Evolutionary conservation across 2,113 vertebrate species (phyloP), one percentile per base, ranked within the genome.

Genomic region (Poecilia latipinna): DNA sequence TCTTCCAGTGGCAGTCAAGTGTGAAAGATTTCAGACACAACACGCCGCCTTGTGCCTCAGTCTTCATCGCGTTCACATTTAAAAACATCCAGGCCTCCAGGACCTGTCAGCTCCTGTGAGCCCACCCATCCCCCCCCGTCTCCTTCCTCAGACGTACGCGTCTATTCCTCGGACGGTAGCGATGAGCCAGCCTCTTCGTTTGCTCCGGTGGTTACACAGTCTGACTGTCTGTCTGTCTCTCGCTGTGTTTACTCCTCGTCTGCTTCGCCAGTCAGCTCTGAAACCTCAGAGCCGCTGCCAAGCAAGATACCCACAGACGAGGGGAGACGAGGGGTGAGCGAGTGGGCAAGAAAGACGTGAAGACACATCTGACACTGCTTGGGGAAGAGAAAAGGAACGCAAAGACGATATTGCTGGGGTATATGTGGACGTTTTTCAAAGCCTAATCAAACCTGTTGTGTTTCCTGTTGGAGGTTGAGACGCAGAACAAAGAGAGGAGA

Each of bases 211-310:
- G 81, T 88, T 76, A 66, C 70, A 12, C 80, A 60, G 86, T 83
- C 83, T 82, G 78, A 60, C 74, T 77, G 74, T 1, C 81, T 83
- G 78, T 81, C 75, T 78, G 86, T 82, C 87, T 87, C 74, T 57
- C 77, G 75, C 82, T 76, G 81, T 90, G 84, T 92, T 88, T 87
- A 82, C 90, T 86, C 74, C 76, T 82, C 78, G 78, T 87, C 72
- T 87, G 73, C 77, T 83, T 69, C 74, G 75, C 62, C 79, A 87
- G 70, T 79, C 79, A 83, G 73, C 70, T 79, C 78, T 68, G 61
- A 87, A 89, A 70, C 78, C 72, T 73, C 70, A 75, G 77, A 71
- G 78, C 70, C 42, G 73, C 80, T 91, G 88, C 90, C 88, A 87
- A 65, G 70, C 37, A 32, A 70, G 84, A 80, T 83, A 77, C 76